phyloP scores from a whole-genome alignment of 23 tunicate species.

The Halocynthia aurantium region DNA sequence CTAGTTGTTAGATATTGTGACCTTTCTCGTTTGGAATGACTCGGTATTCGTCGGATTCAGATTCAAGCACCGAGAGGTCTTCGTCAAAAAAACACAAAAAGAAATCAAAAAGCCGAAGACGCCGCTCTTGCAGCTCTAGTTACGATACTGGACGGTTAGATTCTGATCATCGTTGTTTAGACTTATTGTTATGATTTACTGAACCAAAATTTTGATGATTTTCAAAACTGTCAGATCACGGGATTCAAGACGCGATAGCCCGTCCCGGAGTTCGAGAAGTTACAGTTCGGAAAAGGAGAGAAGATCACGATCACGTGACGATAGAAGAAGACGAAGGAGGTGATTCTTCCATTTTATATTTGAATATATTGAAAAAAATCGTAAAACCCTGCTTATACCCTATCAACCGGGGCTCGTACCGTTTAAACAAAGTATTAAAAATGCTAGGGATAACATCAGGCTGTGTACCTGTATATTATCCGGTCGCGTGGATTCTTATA shows the following conservation, averaged over 20 bases:
- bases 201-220: background rate
- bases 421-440: no score
- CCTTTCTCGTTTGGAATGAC: background rate
- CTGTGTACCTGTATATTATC: background rate
- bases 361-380: no score
- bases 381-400: background rate
- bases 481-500: background rate
- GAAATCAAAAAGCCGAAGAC: conserved; percentile 17
- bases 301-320: conserved; percentile 7
- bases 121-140: conserved; percentile 22
- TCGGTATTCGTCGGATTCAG: conserved; percentile 24
- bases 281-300: background rate
- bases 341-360: background rate
- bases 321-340: background rate
- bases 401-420: background rate
- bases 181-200: background rate
- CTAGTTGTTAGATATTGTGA: no score
- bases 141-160: conserved; percentile 11
- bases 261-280: background rate
- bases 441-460: no score
- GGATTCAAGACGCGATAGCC: conserved; percentile 1
- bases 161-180: background rate
- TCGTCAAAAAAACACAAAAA: conserved; percentile 15
- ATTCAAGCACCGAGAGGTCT: background rate
- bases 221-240: background rate